These are phyloP conservation scores for Podarcis cretensis DNA, from an alignment of 2,113 vertebrate genomes.

Conservation along the genomic window DNA sequence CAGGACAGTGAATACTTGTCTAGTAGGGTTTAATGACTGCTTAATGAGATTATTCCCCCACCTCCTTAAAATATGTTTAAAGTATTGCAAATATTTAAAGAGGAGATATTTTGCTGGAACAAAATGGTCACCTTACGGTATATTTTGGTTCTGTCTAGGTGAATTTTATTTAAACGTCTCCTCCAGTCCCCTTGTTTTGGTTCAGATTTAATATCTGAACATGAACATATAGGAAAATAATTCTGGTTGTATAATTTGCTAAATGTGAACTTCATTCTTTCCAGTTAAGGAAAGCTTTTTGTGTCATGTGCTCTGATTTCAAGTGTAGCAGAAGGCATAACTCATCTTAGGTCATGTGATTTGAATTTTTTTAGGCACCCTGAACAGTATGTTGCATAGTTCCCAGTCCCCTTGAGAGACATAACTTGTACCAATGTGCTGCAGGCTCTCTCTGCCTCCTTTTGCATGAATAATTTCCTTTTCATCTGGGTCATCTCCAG, in stretches of 20 bases:
- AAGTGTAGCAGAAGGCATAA: constrained; percentile 19
- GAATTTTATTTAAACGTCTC: not conserved
- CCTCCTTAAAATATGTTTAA: not conserved
- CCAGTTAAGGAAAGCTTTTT: constrained; percentile 10
- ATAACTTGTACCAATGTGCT: not conserved
- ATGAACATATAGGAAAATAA: not conserved
- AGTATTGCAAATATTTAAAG: not conserved
- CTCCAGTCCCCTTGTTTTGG: not conserved
- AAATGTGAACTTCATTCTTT: constrained; percentile 3
- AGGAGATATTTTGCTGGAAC: not conserved
- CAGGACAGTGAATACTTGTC: not conserved
- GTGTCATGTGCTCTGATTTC: not conserved
- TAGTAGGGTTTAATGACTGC: not conserved
- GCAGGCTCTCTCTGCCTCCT: not conserved
- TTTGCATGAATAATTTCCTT: constrained; percentile 34
- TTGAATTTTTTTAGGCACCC: not conserved
- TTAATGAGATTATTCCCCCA: not conserved
- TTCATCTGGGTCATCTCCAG: constrained; percentile 26
- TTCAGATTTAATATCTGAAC: not conserved
- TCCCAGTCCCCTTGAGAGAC: not conserved
- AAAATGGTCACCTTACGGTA: not conserved
- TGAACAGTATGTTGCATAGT: not conserved
- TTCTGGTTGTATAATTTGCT: not conserved
- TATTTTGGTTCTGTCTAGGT: not conserved
- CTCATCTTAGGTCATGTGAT: constrained; percentile 11